phyloP scores from a whole-genome alignment of 2,888 invertebrate genomes.

The Xestia sexstrigata region DNA sequence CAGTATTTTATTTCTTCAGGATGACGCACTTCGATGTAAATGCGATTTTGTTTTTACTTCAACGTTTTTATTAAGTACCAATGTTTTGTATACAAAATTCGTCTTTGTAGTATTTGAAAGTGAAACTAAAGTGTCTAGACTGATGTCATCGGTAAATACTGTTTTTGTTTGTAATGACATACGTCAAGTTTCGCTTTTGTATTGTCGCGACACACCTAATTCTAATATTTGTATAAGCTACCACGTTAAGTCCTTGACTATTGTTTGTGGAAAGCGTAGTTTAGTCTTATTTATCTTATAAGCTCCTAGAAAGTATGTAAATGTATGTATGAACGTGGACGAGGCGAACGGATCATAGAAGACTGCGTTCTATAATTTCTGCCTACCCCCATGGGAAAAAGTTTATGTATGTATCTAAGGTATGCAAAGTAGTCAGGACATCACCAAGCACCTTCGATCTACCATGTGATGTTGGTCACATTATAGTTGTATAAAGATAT shows the following conservation, averaged over 20 bases:
- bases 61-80: conserved; percentile 38
- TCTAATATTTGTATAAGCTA: conserved; percentile 10
- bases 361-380: not conserved
- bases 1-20: conserved; percentile 15
- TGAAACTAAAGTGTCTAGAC: conserved; percentile 43
- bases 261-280: conserved; percentile 2
- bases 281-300: not conserved
- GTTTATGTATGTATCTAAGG: not conserved
- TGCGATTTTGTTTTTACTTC: conserved; percentile 26
- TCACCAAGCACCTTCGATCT: not conserved
- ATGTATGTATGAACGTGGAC: not conserved
- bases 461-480: not conserved
- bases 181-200: conserved; percentile 47
- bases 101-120: conserved; percentile 53
- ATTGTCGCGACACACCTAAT: conserved; percentile 10
- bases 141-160: conserved; percentile 51
- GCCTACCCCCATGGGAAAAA: not conserved
- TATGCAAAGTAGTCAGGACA: not conserved
- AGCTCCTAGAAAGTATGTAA: not conserved
- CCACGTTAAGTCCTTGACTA: not conserved
- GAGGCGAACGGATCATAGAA: not conserved
- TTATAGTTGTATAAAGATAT: not conserved
- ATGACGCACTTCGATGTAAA: conserved; percentile 43
- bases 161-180: conserved; percentile 45
- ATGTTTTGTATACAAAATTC: conserved; percentile 40